These are phyloP conservation scores for Eristalinus sepulchralis DNA, from an alignment of 2,888 invertebrate genomes.

Conservation along the genomic window DNA sequence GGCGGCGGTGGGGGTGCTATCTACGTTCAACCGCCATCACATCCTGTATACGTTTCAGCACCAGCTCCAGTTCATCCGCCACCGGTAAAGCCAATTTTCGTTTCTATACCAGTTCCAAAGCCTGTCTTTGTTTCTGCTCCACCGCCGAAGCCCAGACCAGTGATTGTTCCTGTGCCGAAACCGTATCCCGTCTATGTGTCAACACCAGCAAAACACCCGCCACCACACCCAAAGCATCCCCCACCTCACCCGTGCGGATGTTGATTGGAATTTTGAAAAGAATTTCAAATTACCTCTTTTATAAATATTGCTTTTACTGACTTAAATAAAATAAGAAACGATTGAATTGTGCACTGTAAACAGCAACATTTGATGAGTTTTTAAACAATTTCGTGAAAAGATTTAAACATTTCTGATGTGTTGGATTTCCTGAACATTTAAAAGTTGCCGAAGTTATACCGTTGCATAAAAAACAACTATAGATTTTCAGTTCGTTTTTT, in stretches of 20 bases:
- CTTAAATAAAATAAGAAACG: no score
- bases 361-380: no score
- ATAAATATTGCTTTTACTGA: no score
- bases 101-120: not conserved
- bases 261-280: no score
- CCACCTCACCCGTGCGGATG: not conserved
- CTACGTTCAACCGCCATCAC: not conserved
- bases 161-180: not conserved
- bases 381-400: no score
- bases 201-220: not conserved
- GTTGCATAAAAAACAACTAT: no score
- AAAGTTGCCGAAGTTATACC: no score
- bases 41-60: not conserved
- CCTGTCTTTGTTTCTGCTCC: not conserved
- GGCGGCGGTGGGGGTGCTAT: conserved; percentile 4
- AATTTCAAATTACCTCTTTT: no score
- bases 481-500: no score
- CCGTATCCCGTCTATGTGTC: not conserved
- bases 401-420: no score
- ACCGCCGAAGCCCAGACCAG: not conserved
- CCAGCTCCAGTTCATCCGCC: not conserved
- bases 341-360: no score
- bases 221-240: not conserved
- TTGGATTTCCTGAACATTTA: no score
- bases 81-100: not conserved